Percentiles rank a stretch among this genome's conserved stretches.
Conservation (phyloP, 2,888 invertebrate species). For the Heliconius ismenius region DNA sequence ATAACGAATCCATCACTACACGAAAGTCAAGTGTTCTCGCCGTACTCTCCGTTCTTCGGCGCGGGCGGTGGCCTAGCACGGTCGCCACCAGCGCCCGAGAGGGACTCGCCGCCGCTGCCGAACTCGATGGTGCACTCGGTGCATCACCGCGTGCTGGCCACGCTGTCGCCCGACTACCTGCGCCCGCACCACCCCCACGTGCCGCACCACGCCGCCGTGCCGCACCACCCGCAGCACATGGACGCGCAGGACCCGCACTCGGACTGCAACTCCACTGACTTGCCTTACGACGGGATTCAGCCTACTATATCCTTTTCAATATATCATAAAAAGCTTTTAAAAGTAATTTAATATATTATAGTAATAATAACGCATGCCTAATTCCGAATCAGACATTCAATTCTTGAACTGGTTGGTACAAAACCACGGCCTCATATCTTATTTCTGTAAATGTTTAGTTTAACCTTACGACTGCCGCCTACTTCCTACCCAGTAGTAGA, state of each 20-base stretch:
- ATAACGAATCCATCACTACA: constrained; percentile 97
- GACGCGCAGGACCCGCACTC: constrained; percentile 93
- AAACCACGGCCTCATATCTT: constrained; percentile 74
- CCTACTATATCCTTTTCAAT: constrained; percentile 97
- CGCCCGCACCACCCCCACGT: constrained; percentile 86
- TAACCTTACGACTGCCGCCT: constrained; percentile 79
- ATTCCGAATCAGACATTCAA: constrained; percentile 35
- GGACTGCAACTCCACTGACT: constrained; percentile 95
- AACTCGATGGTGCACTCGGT: constrained; percentile 94
- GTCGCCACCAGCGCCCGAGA: constrained; percentile 84
- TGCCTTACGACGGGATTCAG: constrained; percentile 95
- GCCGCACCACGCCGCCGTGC: constrained; percentile 90
- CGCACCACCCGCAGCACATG: constrained; percentile 88
- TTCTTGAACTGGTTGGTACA: constrained; percentile 41
- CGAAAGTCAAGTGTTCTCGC: constrained; percentile 96
- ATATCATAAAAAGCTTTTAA: constrained; percentile 45
- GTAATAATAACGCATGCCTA: constrained; percentile 27
- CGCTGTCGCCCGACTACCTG: constrained; percentile 91
- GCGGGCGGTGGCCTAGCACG: constrained; percentile 78
- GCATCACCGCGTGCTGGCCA: constrained; percentile 81
- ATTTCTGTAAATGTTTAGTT: constrained; percentile 80
- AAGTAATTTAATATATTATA: constrained; percentile 14
- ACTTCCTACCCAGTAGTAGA: constrained; percentile 75
- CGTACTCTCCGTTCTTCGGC: constrained; percentile 94
- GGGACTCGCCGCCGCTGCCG: constrained; percentile 92